These are phyloP conservation scores for Cardiocondyla obscurior DNA, from an alignment of 1,140 invertebrate species.

Conservation along the genomic window DNA sequence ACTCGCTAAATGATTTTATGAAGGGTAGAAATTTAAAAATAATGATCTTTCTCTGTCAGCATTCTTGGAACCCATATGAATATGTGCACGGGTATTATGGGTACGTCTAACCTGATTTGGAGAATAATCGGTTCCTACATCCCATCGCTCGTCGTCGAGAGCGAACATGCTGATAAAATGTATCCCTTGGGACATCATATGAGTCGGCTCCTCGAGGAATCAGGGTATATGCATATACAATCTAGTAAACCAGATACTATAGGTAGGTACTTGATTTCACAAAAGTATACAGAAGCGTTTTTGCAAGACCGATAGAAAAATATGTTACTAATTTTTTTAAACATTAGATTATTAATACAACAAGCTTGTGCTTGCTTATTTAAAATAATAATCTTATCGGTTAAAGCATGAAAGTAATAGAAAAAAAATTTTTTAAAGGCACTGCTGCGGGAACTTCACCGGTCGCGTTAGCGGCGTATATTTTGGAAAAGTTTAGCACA, in stretches of 20 bases:
- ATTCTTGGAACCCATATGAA: constrained; percentile 86
- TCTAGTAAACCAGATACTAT: constrained; percentile 96
- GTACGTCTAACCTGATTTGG: constrained; percentile 78
- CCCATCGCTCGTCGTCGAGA: constrained; percentile 85
- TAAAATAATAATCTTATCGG: not conserved
- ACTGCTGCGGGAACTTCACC: constrained; percentile 88
- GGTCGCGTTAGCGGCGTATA: constrained; percentile 90
- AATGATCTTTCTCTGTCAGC: constrained; percentile 81
- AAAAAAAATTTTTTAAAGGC: constrained; percentile 81
- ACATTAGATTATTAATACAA: not conserved
- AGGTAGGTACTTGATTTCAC: constrained; percentile 86
- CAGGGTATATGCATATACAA: constrained; percentile 93
- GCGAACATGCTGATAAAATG: constrained; percentile 85
- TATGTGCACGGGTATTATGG: constrained; percentile 83
- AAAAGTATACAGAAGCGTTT: not conserved
- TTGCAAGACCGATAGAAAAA: too few species aligned
- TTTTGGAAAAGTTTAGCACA: constrained; percentile 93
- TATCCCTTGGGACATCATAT: constrained; percentile 86
- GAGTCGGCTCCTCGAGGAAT: constrained; percentile 86
- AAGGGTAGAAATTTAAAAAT: not conserved
- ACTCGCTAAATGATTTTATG: not conserved
- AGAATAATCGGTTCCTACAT: constrained; percentile 84
- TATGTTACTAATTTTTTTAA: not conserved
- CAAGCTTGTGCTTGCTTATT: too few species aligned
- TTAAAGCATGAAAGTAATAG: not conserved